These are phyloP conservation scores for Nasonovia ribisnigri DNA, from an alignment of 2,888 invertebrate genomes.

Conservation along the genomic window DNA sequence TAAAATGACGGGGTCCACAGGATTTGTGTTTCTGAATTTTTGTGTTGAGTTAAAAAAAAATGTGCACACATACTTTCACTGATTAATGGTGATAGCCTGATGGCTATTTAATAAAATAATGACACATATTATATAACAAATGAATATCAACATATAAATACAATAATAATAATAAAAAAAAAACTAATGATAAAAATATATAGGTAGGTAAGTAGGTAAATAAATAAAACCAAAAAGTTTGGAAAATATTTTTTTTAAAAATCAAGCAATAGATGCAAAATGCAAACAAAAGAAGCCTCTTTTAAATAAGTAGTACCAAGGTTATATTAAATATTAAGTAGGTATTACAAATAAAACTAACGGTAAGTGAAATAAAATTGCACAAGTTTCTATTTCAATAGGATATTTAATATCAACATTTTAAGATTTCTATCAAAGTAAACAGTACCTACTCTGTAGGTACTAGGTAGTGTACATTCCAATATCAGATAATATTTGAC, in stretches of 20 bases:
- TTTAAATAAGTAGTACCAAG: neutral
- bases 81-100: conserved; percentile 49
- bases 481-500: conserved; percentile 34
- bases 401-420: neutral
- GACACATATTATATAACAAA: conserved; percentile 60
- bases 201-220: conserved; percentile 7
- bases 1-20: conserved; percentile 60
- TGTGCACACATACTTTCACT: conserved; percentile 58
- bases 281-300: conserved; percentile 31
- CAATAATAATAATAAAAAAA: conserved; percentile 33
- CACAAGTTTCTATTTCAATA: neutral
- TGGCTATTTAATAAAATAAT: conserved; percentile 58
- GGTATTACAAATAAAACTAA: neutral
- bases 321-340: neutral
- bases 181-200: conserved; percentile 38
- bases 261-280: conserved; percentile 44
- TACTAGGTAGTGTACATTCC: neutral
- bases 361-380: neutral
- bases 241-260: conserved; percentile 20
- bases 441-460: neutral
- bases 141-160: conserved; percentile 55
- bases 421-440: conserved; percentile 3
- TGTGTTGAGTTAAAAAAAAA: conserved; percentile 54
- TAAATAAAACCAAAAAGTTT: conserved; percentile 25
- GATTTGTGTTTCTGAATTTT: conserved; percentile 63